Evolutionary conservation across 2,888 invertebrate species (phyloP).

Genomic region (Nowickia ferox): DNA sequence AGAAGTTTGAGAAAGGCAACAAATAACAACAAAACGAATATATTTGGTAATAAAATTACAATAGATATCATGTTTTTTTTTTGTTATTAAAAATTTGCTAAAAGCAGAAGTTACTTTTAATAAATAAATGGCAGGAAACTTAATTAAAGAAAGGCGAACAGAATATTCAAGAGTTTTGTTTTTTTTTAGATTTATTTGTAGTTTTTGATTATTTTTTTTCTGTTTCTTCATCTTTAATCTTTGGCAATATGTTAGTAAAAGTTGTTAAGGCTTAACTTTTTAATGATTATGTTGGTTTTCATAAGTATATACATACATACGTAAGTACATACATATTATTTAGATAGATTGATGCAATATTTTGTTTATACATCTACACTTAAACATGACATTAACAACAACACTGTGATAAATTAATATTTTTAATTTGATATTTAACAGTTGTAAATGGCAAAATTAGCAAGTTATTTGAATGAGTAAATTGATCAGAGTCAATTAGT

Average conservation of each 20-base stretch:
- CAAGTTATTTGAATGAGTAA: slow-evolving; percentile 36
- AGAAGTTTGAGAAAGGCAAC: slow-evolving; percentile 15
- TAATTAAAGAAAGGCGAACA: slow-evolving; percentile 46
- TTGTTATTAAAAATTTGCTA: slow-evolving; percentile 8
- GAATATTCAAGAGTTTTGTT: slow-evolving; percentile 28
- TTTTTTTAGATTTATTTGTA: slow-evolving; percentile 33
- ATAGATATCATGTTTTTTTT: not conserved
- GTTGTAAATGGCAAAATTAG: not conserved
- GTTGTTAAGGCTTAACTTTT: slow-evolving; percentile 12
- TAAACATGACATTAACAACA: slow-evolving; percentile 37
- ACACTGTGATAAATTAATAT: slow-evolving; percentile 39
- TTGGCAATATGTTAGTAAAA: slow-evolving; percentile 69
- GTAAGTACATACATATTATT: slow-evolving; percentile 1
- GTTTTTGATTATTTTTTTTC: slow-evolving; percentile 22
- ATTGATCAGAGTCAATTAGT: not conserved
- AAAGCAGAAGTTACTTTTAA: not conserved
- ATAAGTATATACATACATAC: not conserved
- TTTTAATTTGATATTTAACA: slow-evolving; percentile 40
- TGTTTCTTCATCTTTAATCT: slow-evolving; percentile 46
- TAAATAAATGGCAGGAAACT: not conserved
- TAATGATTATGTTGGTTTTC: slow-evolving; percentile 10
- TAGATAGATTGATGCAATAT: not conserved
- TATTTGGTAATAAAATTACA: not conserved
- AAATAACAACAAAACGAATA: slow-evolving; percentile 35
- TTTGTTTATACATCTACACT: not conserved